These are phyloP conservation scores for Heliocidaris tuberculata DNA, from an alignment of 35 echinoderm and acorn worm species.

Conservation along the genomic window DNA sequence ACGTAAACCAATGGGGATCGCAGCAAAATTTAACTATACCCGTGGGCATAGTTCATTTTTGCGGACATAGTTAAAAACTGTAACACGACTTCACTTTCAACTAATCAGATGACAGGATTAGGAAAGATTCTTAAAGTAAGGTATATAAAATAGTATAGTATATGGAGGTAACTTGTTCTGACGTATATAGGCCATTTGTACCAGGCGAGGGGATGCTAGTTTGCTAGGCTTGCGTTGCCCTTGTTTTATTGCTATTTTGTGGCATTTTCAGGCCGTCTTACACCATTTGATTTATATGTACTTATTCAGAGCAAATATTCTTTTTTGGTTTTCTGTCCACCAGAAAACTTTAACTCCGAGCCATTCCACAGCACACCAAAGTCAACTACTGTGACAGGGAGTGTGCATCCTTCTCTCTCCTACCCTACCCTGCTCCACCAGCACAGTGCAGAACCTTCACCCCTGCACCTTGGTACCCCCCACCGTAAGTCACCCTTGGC, in stretches of 20 bases:
- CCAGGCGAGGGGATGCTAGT: too few relatives aligned
- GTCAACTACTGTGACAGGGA: neutral
- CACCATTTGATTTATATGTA: neutral
- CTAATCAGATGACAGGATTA: too few relatives aligned
- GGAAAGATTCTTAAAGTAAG: too few relatives aligned
- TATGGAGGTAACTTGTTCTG: too few relatives aligned
- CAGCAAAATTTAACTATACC: too few relatives aligned
- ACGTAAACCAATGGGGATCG: too few relatives aligned
- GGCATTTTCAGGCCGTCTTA: neutral
- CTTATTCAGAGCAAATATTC: neutral
- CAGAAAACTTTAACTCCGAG: conserved; percentile 35
- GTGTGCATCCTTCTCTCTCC: neutral
- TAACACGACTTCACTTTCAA: too few relatives aligned
- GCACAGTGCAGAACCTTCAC: neutral
- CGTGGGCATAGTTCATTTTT: too few relatives aligned
- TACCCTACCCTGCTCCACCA: conserved; percentile 29
- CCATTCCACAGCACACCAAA: conserved; percentile 70
- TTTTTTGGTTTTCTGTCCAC: neutral
- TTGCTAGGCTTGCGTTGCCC: too few relatives aligned
- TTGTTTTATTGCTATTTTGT: neutral
- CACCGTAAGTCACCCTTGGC: neutral
- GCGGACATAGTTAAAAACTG: too few relatives aligned
- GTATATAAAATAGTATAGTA: too few relatives aligned
- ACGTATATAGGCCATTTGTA: too few relatives aligned
- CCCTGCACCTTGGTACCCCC: neutral